These are phyloP conservation scores for Gyps fulvus DNA, from an alignment of 2,113 vertebrate species.

Conservation along the genomic window DNA sequence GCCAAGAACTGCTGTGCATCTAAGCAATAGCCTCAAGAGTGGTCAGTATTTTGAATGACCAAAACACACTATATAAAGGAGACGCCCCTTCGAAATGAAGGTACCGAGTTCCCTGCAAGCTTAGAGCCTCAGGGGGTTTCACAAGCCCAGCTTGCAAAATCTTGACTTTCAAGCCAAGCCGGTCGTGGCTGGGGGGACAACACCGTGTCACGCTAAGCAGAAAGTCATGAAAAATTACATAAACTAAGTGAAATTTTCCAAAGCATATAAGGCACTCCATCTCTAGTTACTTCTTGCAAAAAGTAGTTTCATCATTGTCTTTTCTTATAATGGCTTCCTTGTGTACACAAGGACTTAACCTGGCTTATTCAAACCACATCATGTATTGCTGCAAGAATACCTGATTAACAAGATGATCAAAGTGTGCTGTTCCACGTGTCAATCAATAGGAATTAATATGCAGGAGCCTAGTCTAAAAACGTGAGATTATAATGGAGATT, in stretches of 20 bases:
- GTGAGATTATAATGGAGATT: not conserved
- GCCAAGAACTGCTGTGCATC: not conserved
- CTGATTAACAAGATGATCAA: constrained; percentile 43
- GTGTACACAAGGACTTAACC: constrained; percentile 47
- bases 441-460: constrained; percentile 22
- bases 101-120: not conserved
- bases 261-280: not conserved
- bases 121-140: not conserved
- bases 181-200: not conserved
- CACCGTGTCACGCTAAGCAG: not conserved
- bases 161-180: constrained; percentile 44
- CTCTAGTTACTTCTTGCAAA: constrained; percentile 32
- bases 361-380: constrained; percentile 35
- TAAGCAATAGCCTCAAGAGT: not conserved
- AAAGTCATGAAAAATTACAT: not conserved
- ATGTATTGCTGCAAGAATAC: constrained; percentile 13
- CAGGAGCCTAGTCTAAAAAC: not conserved
- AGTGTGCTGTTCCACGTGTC: constrained; percentile 28
- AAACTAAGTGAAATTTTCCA: constrained; percentile 1
- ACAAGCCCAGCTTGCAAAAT: not conserved
- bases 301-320: constrained; percentile 37
- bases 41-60: not conserved
- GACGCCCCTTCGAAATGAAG: not conserved
- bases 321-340: constrained; percentile 55
- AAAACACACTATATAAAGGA: not conserved